Conservation (phyloP, 2,888 invertebrate genomes). For the Pyrrhia umbra region DNA sequence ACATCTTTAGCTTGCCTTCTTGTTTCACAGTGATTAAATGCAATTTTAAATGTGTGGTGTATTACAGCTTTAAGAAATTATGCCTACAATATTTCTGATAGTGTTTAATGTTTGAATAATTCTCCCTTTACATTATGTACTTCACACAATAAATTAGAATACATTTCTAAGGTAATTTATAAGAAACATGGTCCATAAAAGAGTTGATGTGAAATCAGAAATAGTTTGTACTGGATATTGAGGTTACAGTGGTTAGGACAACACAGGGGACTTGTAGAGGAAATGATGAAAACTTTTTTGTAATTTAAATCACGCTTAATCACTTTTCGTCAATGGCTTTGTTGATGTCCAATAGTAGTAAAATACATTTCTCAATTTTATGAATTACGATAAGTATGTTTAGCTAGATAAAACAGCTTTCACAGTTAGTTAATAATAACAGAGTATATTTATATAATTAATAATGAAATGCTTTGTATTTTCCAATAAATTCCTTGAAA, state of each 20-base stretch:
- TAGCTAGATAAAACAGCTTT: constrained; percentile 36
- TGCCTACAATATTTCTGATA: constrained; percentile 34
- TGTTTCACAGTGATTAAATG: background rate
- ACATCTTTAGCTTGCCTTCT: constrained; percentile 32
- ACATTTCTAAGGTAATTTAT: constrained; percentile 18
- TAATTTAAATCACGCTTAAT: constrained; percentile 20
- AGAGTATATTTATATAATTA: constrained; percentile 37
- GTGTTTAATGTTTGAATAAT: constrained; percentile 24
- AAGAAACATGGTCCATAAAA: constrained; percentile 27
- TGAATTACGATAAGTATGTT: constrained; percentile 10
- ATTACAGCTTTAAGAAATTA: constrained; percentile 41
- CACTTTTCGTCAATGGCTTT: background rate
- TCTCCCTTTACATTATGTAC: constrained; percentile 28
- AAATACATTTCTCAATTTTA: constrained; percentile 12
- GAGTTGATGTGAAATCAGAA: constrained; percentile 1
- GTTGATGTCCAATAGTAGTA: constrained; percentile 18
- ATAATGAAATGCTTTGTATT: constrained; percentile 31
- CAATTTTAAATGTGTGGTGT: constrained; percentile 21
- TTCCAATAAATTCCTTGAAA: too few relatives aligned
- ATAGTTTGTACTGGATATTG: constrained; percentile 4
- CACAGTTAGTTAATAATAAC: constrained; percentile 12
- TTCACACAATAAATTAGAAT: constrained; percentile 36
- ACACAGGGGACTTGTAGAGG: background rate
- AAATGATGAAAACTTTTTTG: background rate
- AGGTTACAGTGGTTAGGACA: background rate